Percentiles rank a stretch among this genome's conserved stretches.
Evolutionary conservation across 2,888 invertebrate genomes (phyloP).

Genomic region (Yponomeuta sedellus): DNA sequence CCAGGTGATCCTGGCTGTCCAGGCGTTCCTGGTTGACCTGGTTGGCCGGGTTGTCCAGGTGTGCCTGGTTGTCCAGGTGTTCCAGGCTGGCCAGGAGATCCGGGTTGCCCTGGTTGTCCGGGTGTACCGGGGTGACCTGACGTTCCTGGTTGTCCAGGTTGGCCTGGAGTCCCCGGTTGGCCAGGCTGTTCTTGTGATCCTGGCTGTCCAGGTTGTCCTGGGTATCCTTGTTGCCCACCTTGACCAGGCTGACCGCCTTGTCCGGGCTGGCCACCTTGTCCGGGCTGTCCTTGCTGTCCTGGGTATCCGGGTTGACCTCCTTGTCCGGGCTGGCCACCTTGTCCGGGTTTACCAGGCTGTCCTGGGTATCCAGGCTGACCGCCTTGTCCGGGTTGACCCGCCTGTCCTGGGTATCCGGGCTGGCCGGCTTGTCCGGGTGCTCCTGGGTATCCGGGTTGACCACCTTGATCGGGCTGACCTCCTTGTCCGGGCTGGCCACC

Average conservation of each 20-base stretch:
- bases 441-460: conserved; percentile 37
- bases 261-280: conserved; percentile 25
- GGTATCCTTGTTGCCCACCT: conserved; percentile 16
- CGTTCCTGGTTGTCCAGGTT: conserved; percentile 24
- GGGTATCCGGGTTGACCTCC: conserved; percentile 23
- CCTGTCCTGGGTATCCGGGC: conserved; percentile 26
- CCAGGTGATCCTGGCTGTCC: conserved; percentile 25
- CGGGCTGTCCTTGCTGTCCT: conserved; percentile 25
- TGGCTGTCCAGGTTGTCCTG: conserved; percentile 19
- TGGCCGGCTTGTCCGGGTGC: conserved; percentile 28
- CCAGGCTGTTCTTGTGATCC: conserved; percentile 25
- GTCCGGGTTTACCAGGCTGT: conserved; percentile 26
- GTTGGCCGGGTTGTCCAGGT: conserved; percentile 8
- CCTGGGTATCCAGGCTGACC: conserved; percentile 35
- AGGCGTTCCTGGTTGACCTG: conserved; percentile 20
- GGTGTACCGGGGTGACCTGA: conserved; percentile 23
- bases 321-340: conserved; percentile 22
- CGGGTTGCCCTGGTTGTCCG: conserved; percentile 15
- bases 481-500: conserved; percentile 56
- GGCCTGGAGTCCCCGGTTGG: conserved; percentile 24
- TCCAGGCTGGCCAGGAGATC: conserved; percentile 22
- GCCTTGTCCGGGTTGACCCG: conserved; percentile 25
- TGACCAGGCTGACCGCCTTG: conserved; percentile 17
- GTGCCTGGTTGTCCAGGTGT: conserved; percentile 27
- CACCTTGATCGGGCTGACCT: conserved; percentile 35